Evolutionary conservation across 2,797 vertebrate genomes (phyloP).

Genomic region (Orientallactaga sibirica): DNA sequence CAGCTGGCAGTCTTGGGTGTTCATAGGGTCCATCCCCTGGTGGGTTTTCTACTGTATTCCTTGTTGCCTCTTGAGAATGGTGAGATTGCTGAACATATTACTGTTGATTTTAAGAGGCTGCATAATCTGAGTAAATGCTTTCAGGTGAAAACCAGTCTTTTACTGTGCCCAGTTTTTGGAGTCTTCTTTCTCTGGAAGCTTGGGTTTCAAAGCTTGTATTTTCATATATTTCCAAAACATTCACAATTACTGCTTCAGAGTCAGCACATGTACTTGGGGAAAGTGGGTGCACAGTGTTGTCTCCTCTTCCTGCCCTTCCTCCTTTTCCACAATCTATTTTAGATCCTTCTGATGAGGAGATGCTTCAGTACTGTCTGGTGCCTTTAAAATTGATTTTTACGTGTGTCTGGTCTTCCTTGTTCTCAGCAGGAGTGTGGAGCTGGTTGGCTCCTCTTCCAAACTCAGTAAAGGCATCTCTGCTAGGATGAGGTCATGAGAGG

Average conservation of each 20-base stretch:
- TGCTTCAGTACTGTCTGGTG: background rate
- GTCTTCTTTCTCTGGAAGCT: too few species aligned
- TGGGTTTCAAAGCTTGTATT: background rate
- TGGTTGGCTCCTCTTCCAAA: background rate
- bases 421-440: slow-evolving; percentile 7
- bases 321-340: background rate
- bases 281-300: background rate
- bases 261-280: background rate
- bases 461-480: slow-evolving; percentile 11
- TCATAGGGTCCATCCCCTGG: background rate
- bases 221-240: slow-evolving; percentile 10
- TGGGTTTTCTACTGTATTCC: background rate
- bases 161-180: too few species aligned
- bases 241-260: background rate
- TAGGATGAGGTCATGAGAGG: slow-evolving; percentile 15
- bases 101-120: background rate
- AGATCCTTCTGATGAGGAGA: background rate
- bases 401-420: background rate
- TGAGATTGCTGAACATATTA: too few species aligned
- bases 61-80: too few species aligned
- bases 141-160: background rate
- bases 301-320: background rate
- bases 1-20: background rate
- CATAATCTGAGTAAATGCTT: background rate
- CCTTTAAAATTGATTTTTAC: background rate